These are phyloP conservation scores for Macrostomum cliftonense DNA, from an alignment of 2,888 invertebrate genomes.

Conservation along the genomic window DNA sequence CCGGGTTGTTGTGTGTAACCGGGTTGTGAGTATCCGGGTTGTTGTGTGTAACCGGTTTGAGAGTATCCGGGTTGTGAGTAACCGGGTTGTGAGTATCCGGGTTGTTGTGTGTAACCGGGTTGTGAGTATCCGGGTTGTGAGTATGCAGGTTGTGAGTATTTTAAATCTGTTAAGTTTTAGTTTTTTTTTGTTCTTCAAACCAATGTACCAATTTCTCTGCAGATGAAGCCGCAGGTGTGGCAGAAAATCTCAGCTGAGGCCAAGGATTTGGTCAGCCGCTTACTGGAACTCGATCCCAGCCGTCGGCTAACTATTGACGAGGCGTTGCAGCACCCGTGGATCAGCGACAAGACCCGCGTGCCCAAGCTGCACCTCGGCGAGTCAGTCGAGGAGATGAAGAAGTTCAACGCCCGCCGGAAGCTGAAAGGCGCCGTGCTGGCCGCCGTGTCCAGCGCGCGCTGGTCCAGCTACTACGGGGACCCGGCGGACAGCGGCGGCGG, in stretches of 20 bases:
- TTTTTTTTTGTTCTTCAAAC: no score
- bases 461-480: conserved; percentile 50
- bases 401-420: conserved; percentile 83
- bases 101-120: no score
- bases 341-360: conserved; percentile 79
- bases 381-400: conserved; percentile 84
- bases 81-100: no score
- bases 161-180: no score
- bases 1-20: no score
- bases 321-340: conserved; percentile 86
- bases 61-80: no score
- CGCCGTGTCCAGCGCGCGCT: conserved; percentile 63
- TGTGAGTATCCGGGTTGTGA: no score
- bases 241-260: conserved; percentile 76
- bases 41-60: no score
- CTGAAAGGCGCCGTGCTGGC: conserved; percentile 55
- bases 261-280: conserved; percentile 76
- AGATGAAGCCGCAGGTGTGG: conserved; percentile 76
- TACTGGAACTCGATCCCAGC: conserved; percentile 74
- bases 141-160: no score
- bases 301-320: conserved; percentile 82
- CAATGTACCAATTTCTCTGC: no score
- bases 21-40: no score
- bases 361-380: conserved; percentile 68
- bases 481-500: conserved; percentile 35